Evolutionary conservation across 2,113 vertebrate genomes (phyloP).

Genomic region (Paedocypris sp.): DNA sequence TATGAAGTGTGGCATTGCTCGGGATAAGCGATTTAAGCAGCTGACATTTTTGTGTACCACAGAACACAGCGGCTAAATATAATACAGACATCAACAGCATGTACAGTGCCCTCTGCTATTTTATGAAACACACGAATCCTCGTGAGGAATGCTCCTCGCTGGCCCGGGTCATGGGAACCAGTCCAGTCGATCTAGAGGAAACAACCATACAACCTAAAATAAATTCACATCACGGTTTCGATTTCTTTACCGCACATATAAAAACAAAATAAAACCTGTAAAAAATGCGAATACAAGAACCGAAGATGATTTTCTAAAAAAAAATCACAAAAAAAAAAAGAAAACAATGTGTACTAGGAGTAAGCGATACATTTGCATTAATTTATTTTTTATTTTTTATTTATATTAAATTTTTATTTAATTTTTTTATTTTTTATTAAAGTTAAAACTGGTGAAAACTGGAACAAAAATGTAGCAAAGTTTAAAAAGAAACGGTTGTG

Average conservation of each 20-base stretch:
- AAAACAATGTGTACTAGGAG: no score
- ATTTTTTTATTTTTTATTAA: no score
- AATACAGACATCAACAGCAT: constrained; percentile 55
- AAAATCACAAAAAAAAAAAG: no score
- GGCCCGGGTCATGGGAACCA: constrained; percentile 32
- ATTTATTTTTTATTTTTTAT: no score
- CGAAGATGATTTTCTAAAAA: no score
- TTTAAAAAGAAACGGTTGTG: no score
- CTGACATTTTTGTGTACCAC: constrained; percentile 45
- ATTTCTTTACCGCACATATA: neutral
- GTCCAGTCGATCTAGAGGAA: constrained; percentile 15
- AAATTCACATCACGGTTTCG: neutral
- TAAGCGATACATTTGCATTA: no score
- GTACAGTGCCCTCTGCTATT: constrained; percentile 43
- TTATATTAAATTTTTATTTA: no score
- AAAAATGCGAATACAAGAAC: no score
- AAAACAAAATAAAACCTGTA: no score
- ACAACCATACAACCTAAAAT: neutral
- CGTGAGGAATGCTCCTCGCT: constrained; percentile 21
- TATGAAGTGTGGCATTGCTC: constrained; percentile 25
- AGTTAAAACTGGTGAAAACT: no score
- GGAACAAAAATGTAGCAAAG: no score
- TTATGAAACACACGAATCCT: constrained; percentile 35
- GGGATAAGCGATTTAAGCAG: constrained; percentile 39
- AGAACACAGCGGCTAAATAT: constrained; percentile 55